phyloP scores from a whole-genome alignment of 2,888 invertebrate genomes.

The Hoplodrina ambigua region DNA sequence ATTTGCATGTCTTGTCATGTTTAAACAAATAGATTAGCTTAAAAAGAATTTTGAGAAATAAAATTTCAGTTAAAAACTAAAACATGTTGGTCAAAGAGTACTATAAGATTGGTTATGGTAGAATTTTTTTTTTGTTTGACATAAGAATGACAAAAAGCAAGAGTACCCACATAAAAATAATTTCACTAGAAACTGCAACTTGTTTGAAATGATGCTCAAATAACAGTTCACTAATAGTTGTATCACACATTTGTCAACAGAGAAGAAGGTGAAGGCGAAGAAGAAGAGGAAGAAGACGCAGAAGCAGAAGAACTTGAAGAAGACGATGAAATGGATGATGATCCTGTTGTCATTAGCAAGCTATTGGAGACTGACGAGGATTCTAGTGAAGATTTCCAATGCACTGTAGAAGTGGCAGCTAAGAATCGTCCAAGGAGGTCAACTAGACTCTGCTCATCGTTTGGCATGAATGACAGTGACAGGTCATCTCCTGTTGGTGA shows the following conservation, averaged over 20 bases:
- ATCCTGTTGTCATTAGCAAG: constrained; percentile 83
- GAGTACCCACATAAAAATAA: no score
- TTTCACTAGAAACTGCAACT: no score
- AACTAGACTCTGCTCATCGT: constrained; percentile 73
- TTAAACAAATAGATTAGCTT: no score
- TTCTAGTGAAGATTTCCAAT: constrained; percentile 79
- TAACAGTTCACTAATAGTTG: not conserved
- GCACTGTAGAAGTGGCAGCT: constrained; percentile 68
- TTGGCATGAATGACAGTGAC: constrained; percentile 70
- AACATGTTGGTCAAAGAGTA: no score
- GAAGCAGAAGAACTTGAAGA: constrained; percentile 66
- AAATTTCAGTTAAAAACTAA: no score
- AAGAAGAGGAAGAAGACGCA: constrained; percentile 65
- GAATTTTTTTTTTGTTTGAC: no score
- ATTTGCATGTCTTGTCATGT: no score
- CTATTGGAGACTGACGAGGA: constrained; percentile 82
- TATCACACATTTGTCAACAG: constrained; percentile 2
- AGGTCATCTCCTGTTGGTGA: constrained; percentile 64
- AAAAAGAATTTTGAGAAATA: no score
- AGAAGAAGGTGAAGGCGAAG: constrained; percentile 21
- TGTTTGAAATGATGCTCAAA: not conserved
- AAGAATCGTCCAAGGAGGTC: constrained; percentile 74
- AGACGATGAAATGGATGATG: constrained; percentile 82
- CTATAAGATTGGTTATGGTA: no score
- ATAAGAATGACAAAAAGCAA: no score